Percentiles rank a stretch among this genome's conserved stretches.
Conservation (phyloP, 2,113 vertebrate genomes). For the Pholis gunnellus region DNA sequence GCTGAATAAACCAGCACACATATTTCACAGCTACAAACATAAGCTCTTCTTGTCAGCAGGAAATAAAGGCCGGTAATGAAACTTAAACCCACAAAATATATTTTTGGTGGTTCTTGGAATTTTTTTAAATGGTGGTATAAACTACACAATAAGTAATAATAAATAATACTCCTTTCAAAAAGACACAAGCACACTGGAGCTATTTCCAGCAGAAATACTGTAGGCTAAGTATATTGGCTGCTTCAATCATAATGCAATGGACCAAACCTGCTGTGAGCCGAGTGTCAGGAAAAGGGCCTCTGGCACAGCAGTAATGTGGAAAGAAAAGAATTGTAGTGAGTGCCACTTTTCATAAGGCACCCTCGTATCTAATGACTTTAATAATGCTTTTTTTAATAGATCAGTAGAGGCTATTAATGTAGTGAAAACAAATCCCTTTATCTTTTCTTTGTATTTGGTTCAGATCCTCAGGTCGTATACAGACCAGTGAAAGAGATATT, state of each 20-base stretch:
- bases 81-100: not conserved
- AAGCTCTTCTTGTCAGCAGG: not conserved
- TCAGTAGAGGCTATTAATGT: too few species aligned
- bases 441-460: not conserved
- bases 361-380: not conserved
- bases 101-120: not conserved
- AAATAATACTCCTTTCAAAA: not conserved
- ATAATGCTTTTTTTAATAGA: not conserved
- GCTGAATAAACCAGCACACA: not conserved
- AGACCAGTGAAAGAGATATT: not conserved
- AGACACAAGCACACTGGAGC: not conserved
- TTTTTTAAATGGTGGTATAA: not conserved
- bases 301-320: not conserved
- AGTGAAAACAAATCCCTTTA: not conserved
- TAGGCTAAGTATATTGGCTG: not conserved
- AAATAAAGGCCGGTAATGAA: not conserved
- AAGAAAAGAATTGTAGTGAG: not conserved
- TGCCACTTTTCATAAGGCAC: not conserved
- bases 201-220: not conserved
- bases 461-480: not conserved
- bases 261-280: not conserved
- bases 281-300: not conserved
- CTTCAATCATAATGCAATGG: slow-evolving; percentile 15
- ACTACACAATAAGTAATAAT: not conserved
- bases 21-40: not conserved